Evolutionary conservation across 2,797 vertebrate genomes (phyloP).

Genomic region (Chaenodraco wilsoni): DNA sequence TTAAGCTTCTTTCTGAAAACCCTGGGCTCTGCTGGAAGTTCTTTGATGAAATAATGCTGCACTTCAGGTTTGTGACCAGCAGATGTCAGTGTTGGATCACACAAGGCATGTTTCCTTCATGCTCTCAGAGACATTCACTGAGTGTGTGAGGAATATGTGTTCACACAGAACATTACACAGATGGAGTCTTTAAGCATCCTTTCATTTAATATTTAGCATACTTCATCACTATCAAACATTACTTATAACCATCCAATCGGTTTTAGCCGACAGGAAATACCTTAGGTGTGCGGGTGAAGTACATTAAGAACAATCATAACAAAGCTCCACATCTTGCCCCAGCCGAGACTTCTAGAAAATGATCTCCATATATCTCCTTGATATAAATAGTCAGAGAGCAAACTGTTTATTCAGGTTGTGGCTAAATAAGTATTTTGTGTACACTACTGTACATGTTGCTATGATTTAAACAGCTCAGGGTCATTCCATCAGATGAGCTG

Average conservation of each 20-base stretch:
- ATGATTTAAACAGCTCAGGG: neutral
- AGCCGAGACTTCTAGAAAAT: neutral
- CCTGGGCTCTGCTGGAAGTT: neutral
- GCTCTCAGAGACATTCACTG: neutral
- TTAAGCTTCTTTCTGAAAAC: constrained; percentile 18
- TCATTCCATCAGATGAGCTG: neutral
- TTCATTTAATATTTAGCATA: neutral
- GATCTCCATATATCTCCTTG: neutral
- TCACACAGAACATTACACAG: neutral
- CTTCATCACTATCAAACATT: neutral
- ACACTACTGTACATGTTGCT: neutral
- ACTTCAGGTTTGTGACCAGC: constrained; percentile 51
- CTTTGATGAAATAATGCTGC: constrained; percentile 12
- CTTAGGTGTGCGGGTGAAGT: neutral
- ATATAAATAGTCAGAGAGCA: neutral
- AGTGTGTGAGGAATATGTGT: too few relatives aligned
- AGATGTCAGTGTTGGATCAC: constrained; percentile 67
- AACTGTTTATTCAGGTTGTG: neutral
- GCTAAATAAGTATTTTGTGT: neutral
- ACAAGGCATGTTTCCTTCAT: neutral
- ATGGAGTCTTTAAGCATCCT: neutral
- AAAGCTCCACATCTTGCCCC: neutral
- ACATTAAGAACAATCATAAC: neutral
- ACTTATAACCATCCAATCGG: too few relatives aligned
- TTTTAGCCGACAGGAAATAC: neutral